phyloP scores from a whole-genome alignment of 2,113 vertebrate genomes.

The Micronycteris hirsuta region DNA sequence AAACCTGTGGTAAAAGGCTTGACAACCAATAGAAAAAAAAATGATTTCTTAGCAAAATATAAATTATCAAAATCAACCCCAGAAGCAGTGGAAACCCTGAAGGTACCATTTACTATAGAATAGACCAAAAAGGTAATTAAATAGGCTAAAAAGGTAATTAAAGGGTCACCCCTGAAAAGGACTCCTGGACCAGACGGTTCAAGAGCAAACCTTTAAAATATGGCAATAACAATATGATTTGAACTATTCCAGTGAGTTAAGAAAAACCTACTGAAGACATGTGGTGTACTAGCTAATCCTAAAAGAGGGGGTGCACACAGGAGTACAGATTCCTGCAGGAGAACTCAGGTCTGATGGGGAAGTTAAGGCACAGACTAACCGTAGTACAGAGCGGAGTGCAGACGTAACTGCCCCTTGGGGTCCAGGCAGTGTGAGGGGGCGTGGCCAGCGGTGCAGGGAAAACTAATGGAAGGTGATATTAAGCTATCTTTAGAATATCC shows the following conservation, averaged over 20 bases:
- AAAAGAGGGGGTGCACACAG: not conserved
- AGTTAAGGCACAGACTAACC: not conserved
- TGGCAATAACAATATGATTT: not conserved
- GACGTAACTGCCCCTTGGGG: fast-evolving
- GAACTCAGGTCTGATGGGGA: not conserved
- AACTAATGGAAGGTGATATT: not conserved
- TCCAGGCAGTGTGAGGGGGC: not conserved
- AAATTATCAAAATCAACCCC: not conserved
- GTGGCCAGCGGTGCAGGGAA: not conserved
- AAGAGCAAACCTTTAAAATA: not conserved
- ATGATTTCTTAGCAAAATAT: slow-evolving; percentile 16
- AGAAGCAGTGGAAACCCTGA: not conserved
- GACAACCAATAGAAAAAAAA: not conserved
- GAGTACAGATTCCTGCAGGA: not conserved
- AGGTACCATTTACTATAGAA: not conserved
- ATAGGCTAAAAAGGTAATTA: not conserved
- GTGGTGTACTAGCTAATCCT: not conserved
- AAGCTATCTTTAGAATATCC: not conserved
- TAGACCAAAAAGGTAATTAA: not conserved
- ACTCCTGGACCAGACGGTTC: not conserved
- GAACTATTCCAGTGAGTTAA: not conserved
- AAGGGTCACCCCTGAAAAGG: not conserved
- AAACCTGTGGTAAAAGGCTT: not conserved
- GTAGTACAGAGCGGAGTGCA: not conserved
- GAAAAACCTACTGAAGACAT: not conserved